Base-by-base conservation (phyloP, 1,140 invertebrate species). In the Pseudobourletiella spinata region DNA sequence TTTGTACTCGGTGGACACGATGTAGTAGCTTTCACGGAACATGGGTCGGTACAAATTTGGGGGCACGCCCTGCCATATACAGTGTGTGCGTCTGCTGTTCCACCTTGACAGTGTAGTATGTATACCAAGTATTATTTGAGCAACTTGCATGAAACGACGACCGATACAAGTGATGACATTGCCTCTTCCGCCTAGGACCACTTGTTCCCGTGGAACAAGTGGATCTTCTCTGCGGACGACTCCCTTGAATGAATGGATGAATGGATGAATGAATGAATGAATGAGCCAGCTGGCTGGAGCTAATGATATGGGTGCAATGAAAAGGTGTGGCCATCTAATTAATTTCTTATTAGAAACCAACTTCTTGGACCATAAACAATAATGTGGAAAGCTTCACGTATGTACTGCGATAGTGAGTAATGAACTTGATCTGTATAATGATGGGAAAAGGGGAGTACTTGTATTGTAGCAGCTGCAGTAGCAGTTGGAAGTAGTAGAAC, bases 361-460 rank as follows among this genome's bases (percentile, higher is more conserved):
- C 48, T 25, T 24, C 48, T n/a, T 26, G 18, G 4, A 46, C 44
- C 6, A 20, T 46, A 20, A 14, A 46, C 44, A 46, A 20, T 6
- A 20, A 46, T 18, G 6, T 46, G 18, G 6, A 46, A 8, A 46
- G 6, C 15, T 11, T 14, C 44, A 6, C 22, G 18, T 14, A 22
- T 25, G 4, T 51, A 46, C n/a, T 46, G n/a, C 28, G 48, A 51
- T 51, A 25, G 48, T n/a, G 24, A 51, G 6, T 51, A 51, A 51
- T 51, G 48, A 51, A 51, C 48, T 51, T 51, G 48, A 51, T 26
- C 48, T 51, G n/a, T n/a, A n/a, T n/a, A n/a, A n/a, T n/a, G n/a
- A n/a, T n/a, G n/a, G n/a, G n/a, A n/a, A n/a, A n/a, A n/a, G n/a
- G n/a, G n/a, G n/a, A n/a, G n/a, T n/a, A n/a, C n/a, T n/a, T n/a